Base-by-base conservation (phyloP, 2,113 vertebrate genomes). In the Carettochelys insculpta region DNA sequence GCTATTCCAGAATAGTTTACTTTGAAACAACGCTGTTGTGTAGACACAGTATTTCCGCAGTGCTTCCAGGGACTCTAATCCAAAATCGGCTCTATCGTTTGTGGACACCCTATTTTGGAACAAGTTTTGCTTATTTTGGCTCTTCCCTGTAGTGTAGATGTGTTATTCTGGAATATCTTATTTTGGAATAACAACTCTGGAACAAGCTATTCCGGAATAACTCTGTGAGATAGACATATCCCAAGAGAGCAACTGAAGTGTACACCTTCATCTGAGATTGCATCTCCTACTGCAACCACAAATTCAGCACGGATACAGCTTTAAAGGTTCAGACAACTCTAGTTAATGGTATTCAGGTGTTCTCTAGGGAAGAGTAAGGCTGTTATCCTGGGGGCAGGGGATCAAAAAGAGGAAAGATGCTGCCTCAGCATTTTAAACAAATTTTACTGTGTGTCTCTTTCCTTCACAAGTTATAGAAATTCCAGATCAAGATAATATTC, bases 241-340 rank as follows among this genome's bases (percentile, higher is more conserved):
- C 65, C 80, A 11, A 85, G 54, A 45, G 51, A 54, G 81, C 81
- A 92, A 16, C 86, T 89, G 85, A 75, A 25, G 41, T 29, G 43
- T 45, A 47, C 87, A 71, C 78, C 73, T 34, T 6, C 7, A 1
- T 22, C 51, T 75, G n/a, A n/a, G n/a, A n/a, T 77, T 76, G 17
- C 41, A 50, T 43, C 68, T 94, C 58, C 89, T 61, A 87, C 58
- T 50, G 48, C 41, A 68, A 86, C 54, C 14, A 56, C 77, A 82
- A 73, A 73, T 22, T 11, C 22, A 4, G 41, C 71, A 75, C 25
- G 6, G 11, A 4, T 43, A 13, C 45, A 75, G 85, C 41, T 83
- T 80, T 48, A 71, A 76, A 83, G 75, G 48, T 52, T 24, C 85
- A 52, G 45, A 38, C 8, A 41, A 82, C 11, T 84, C 58, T 82